phyloP scores from a whole-genome alignment of 1,140 invertebrate species.

The Eupeodes corollae region DNA sequence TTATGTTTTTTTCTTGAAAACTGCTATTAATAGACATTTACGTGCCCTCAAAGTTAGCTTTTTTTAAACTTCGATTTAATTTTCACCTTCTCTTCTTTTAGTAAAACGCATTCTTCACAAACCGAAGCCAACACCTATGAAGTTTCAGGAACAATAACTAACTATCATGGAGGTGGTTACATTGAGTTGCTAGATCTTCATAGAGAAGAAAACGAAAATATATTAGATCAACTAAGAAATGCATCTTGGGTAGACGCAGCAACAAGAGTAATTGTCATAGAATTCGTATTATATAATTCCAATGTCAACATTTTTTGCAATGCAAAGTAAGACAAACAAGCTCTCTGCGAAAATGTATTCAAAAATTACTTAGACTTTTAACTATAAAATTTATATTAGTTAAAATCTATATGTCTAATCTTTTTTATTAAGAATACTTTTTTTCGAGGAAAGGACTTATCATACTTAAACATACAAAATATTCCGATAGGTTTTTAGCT shows the following conservation, averaged over 20 bases:
- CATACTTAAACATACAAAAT: too few species aligned
- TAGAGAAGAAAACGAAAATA: constrained; percentile 7
- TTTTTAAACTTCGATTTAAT: too few species aligned
- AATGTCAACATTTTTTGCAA: constrained; percentile 25
- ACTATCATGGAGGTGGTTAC: constrained; percentile 21
- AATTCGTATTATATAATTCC: constrained; percentile 26
- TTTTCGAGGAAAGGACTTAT: too few species aligned
- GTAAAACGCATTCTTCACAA: too few species aligned
- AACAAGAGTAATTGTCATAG: constrained; percentile 18
- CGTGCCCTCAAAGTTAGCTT: too few species aligned
- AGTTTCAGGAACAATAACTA: constrained; percentile 15
- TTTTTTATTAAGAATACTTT: too few species aligned
- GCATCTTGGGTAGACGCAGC: constrained; percentile 24
- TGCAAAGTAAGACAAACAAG: constrained; percentile 13
- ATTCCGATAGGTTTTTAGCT: constrained; percentile 20
- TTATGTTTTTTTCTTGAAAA: too few species aligned
- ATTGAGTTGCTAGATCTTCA: constrained; percentile 14
- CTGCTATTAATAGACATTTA: too few species aligned
- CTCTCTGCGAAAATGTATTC: not conserved
- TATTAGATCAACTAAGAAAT: constrained; percentile 5
- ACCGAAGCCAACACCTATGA: too few species aligned
- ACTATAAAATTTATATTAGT: not conserved
- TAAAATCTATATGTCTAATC: too few species aligned
- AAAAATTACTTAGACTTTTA: not conserved
- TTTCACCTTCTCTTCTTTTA: too few species aligned